Percentiles rank a stretch among this genome's conserved stretches.
These are phyloP conservation scores for Anhinga rufa DNA, from an alignment of 2,113 vertebrate genomes.

Conservation along the genomic window DNA sequence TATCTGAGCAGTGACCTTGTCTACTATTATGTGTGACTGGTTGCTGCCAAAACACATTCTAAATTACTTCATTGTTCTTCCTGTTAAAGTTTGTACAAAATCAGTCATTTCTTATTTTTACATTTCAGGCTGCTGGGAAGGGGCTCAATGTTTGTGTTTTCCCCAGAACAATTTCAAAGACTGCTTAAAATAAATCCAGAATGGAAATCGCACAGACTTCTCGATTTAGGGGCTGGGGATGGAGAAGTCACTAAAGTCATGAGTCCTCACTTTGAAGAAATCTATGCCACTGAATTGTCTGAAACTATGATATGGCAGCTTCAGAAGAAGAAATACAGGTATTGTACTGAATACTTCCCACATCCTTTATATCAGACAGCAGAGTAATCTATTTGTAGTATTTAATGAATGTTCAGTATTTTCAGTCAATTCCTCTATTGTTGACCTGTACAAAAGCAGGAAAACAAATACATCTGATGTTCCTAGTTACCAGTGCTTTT, in stretches of 20 bases:
- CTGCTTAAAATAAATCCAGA: constrained; percentile 86
- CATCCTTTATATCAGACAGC: background rate
- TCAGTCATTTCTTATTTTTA: constrained; percentile 24
- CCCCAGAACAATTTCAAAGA: constrained; percentile 87
- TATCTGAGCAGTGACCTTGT: background rate
- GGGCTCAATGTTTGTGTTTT: constrained; percentile 98
- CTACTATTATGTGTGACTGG: background rate
- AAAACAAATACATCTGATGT: background rate
- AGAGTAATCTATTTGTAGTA: background rate
- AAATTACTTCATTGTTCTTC: background rate
- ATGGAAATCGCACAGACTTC: constrained; percentile 87
- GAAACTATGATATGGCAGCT: constrained; percentile 97
- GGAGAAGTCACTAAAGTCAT: constrained; percentile 95
- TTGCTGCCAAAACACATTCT: background rate
- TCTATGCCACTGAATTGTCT: constrained; percentile 93
- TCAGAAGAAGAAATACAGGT: constrained; percentile 93
- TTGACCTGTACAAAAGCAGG: background rate
- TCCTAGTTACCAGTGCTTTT: background rate
- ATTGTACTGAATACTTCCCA: background rate
- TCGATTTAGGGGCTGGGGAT: constrained; percentile 96
- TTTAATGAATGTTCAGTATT: background rate
- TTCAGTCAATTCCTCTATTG: background rate
- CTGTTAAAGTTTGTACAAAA: background rate
- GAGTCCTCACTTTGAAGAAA: constrained; percentile 89
- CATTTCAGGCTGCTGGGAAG: constrained; percentile 87